Percentiles rank a stretch among this genome's conserved stretches.
phyloP scores from a whole-genome alignment of 2,888 invertebrate genomes.

The Dicranocentrus wangi region DNA sequence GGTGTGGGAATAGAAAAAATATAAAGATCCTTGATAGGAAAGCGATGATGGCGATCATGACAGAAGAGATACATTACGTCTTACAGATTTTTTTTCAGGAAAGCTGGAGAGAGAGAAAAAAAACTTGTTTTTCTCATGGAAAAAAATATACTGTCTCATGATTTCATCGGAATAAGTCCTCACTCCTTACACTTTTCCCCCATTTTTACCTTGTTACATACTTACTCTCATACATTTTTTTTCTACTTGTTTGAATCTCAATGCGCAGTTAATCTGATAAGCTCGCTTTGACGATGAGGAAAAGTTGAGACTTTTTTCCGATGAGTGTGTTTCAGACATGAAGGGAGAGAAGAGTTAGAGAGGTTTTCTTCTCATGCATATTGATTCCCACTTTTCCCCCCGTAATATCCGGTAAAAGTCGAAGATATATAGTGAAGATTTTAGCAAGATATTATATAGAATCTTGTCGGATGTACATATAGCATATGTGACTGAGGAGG shows the following conservation, averaged over 20 bases:
- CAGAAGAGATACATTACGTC: conserved; percentile 29
- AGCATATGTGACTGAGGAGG: too few relatives aligned
- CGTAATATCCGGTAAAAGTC: not conserved
- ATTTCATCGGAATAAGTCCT: not conserved
- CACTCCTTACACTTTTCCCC: not conserved
- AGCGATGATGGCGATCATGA: conserved; percentile 33
- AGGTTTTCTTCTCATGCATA: not conserved
- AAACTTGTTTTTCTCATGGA: conserved; percentile 1
- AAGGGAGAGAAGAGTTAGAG: too few relatives aligned
- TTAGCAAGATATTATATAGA: not conserved
- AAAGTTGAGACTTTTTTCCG: too few relatives aligned
- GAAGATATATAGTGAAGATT: not conserved
- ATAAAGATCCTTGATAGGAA: conserved; percentile 21
- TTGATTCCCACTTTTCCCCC: conserved; percentile 5
- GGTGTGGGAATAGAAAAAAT: not conserved
- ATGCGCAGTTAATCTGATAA: not conserved
- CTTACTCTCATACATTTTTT: not conserved
- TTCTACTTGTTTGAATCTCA: conserved; percentile 20
- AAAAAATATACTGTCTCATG: not conserved
- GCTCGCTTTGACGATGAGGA: too few relatives aligned
- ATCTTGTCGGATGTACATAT: too few relatives aligned
- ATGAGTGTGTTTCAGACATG: too few relatives aligned
- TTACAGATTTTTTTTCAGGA: conserved; percentile 17
- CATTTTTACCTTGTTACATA: not conserved
- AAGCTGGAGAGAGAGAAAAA: not conserved